phyloP scores from a whole-genome alignment of 37 sponge, comb jelly and placozoan species.

The Theonella swinhoei region DNA sequence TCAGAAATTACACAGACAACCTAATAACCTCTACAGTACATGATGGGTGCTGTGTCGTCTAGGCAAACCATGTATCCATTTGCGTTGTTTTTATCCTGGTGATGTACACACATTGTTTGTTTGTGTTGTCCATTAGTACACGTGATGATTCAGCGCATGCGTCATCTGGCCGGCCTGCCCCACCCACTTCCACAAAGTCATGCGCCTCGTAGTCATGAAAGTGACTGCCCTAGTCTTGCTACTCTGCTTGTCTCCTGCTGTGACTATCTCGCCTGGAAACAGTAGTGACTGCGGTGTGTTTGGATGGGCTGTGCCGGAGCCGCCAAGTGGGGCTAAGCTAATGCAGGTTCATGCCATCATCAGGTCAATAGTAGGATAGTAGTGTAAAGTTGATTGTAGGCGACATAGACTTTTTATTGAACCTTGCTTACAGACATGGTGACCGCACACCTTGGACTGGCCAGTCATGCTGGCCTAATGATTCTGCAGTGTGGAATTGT shows the following conservation, averaged over 20 bases:
- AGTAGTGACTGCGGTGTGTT: slow-evolving; percentile 21
- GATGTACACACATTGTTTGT: neutral
- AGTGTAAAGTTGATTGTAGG: neutral
- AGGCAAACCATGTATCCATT: too few species aligned
- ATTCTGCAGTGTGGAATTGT: slow-evolving; percentile 38
- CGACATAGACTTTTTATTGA: neutral
- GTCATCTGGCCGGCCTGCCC: too few species aligned
- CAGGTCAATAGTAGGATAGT: slow-evolving; percentile 4
- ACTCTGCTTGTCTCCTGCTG: too few species aligned
- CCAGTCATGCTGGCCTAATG: slow-evolving; percentile 38
- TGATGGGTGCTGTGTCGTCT: too few species aligned
- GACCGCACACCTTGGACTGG: slow-evolving; percentile 53
- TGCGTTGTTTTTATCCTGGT: neutral
- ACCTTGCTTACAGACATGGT: slow-evolving; percentile 36
- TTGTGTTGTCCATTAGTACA: neutral
- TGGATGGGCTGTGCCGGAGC: slow-evolving; percentile 29
- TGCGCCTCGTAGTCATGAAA: too few species aligned
- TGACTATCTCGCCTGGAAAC: too few species aligned
- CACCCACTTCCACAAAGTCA: too few species aligned
- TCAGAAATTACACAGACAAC: neutral
- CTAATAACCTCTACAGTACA: neutral
- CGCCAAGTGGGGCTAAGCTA: slow-evolving; percentile 6
- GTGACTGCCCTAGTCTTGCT: too few species aligned
- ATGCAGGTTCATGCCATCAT: slow-evolving; percentile 36
- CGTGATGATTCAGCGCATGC: too few species aligned